phyloP scores from a whole-genome alignment of 2,113 vertebrate genomes.

The Lichenostomus cassidix region DNA sequence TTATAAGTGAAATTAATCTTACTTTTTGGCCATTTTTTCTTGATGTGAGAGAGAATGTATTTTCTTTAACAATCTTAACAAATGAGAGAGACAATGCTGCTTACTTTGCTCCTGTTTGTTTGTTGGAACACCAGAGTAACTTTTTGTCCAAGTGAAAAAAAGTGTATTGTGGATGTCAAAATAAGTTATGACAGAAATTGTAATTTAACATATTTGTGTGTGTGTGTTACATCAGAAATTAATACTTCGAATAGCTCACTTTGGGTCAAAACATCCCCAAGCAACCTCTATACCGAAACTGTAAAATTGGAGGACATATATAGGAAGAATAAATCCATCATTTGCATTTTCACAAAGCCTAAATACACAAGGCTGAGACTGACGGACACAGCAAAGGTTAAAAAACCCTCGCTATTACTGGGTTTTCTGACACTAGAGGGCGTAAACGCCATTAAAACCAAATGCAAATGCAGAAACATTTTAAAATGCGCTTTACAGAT shows the following conservation, averaged over 20 bases:
- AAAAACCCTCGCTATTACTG: neutral
- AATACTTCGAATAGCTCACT: neutral
- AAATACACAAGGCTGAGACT: neutral
- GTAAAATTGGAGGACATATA: neutral
- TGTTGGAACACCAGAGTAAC: neutral
- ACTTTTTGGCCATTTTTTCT: neutral
- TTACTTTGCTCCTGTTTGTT: neutral
- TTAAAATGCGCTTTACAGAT: neutral
- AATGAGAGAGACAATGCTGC: neutral
- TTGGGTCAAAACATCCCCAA: neutral
- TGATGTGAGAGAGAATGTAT: neutral
- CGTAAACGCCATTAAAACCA: conserved; percentile 63
- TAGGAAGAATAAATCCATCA: neutral
- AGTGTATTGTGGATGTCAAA: neutral
- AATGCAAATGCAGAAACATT: neutral
- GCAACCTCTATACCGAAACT: neutral
- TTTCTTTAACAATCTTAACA: neutral
- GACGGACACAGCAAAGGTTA: neutral
- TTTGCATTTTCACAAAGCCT: neutral
- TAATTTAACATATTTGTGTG: neutral
- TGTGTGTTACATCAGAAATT: neutral
- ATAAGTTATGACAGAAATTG: neutral
- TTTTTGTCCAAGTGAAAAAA: neutral
- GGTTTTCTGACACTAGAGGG: conserved; percentile 65
- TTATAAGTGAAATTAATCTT: neutral